Conservation (phyloP, 1,140 invertebrate genomes). For the Xylocopa sonorina region DNA sequence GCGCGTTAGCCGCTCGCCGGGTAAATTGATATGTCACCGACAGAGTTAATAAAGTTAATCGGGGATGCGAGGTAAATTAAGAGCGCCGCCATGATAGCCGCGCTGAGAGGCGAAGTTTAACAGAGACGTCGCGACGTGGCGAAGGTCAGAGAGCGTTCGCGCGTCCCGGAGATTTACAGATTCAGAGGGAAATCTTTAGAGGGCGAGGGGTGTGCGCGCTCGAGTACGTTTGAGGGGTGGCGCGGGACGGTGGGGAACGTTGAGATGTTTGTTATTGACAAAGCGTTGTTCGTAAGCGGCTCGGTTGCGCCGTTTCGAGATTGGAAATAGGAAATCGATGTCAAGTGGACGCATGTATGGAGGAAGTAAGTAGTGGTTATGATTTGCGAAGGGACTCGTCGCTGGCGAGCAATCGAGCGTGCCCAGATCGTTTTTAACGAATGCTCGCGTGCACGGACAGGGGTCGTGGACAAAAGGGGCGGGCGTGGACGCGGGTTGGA, state of each 20-base stretch:
- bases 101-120: background rate
- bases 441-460: too few species aligned
- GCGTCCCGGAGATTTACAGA: background rate
- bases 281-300: background rate
- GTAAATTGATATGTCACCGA: slow-evolving; percentile 47
- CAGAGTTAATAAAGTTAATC: slow-evolving; percentile 49
- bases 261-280: background rate
- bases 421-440: too few species aligned
- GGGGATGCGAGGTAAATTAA: slow-evolving; percentile 24
- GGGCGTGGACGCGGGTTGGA: too few species aligned
- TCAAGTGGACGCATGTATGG: background rate
- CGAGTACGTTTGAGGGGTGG: background rate
- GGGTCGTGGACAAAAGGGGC: too few species aligned
- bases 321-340: slow-evolving; percentile 13
- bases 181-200: too few species aligned
- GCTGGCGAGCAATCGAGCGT: background rate
- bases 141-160: background rate
- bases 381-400: background rate
- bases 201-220: too few species aligned
- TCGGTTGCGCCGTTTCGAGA: background rate
- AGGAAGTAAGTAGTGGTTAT: background rate
- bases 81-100: background rate
- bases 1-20: slow-evolving; percentile 4
- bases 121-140: background rate
- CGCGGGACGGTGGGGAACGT: background rate